Evolutionary conservation across 2,888 invertebrate genomes (phyloP), one percentile per base, ranked within the genome.

Genomic region (Melanostoma mellinum): DNA sequence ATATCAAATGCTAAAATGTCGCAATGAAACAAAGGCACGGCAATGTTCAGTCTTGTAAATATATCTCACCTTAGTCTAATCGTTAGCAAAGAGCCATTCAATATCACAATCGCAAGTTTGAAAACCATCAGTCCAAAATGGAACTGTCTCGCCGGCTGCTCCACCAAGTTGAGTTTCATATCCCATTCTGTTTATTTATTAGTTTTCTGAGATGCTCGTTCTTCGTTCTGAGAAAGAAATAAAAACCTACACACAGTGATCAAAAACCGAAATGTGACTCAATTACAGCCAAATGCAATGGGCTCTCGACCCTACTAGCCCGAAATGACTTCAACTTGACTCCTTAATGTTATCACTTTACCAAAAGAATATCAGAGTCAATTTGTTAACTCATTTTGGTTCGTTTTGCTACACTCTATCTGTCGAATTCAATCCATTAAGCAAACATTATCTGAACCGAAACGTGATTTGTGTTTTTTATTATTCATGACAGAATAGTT

Each of bases 401-500:
- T 53, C 48, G 4, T 33, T 30, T 20, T 20, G 52, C 33, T 48
- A 50, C 58, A 9, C 35, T 32, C 8, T 48, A 63, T 73, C 69
- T 58, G 82, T 73, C 77, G 77, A 82, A 77, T 82, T 82, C 82
- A 82, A 82, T 82, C 82, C 82, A 82, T 82, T 82, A 77, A 73
- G 73, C 82, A 82, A 82, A 82, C 77, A 82, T 82, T 82, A 82
- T 77, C 77, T 73, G 77, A 84, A 79, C 79, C 79, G 74, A 74
- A 75, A 79, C 79, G 79, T 84, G 84, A 84, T 84, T 84, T 84
- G 74, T 84, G 73, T 79, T 74, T 79, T 84, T 79, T 79, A 84
- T 84, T 84, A 84, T 84, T 84, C 84, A 84, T 84, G 84, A 84
- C 84, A 79, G 74, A 79, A 79, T 79, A 84, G 84, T 84, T 84